Conservation (phyloP, 1,140 invertebrate genomes). For the Lysiphlebus fabarum region DNA sequence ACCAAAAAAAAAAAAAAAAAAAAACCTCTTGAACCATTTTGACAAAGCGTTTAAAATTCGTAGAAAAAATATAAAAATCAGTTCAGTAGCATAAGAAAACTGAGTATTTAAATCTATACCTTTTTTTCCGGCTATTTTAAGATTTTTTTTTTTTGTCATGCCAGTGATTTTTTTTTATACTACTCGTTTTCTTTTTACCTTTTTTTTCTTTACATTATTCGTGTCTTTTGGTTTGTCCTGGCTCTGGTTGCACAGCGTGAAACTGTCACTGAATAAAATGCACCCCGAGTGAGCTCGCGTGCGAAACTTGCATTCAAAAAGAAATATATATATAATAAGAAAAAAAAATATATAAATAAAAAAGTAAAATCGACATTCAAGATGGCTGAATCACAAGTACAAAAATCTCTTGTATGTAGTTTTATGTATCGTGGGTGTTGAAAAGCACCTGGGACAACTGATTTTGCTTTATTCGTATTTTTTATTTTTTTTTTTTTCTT, state of each 20-base stretch:
- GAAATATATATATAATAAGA: too few relatives aligned
- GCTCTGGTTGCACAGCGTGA: conserved; percentile 16
- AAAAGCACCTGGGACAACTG: conserved; percentile 22
- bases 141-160: too few relatives aligned
- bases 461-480: conserved; percentile 6
- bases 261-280: conserved; percentile 33
- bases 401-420: too few relatives aligned
- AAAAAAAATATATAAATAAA: conserved; percentile 5
- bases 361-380: conserved; percentile 27
- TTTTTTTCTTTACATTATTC: too few relatives aligned
- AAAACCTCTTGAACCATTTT: too few relatives aligned
- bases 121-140: too few relatives aligned
- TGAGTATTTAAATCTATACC: too few relatives aligned
- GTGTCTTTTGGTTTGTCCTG: background rate
- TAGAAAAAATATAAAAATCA: too few relatives aligned
- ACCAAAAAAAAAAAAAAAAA: too few relatives aligned
- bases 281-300: background rate
- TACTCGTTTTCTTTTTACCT: conserved; percentile 17
- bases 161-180: too few relatives aligned
- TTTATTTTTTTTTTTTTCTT: background rate
- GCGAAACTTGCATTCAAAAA: conserved; percentile 4
- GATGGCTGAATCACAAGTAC: conserved; percentile 23
- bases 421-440: conserved; percentile 8
- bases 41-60: too few relatives aligned
- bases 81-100: too few relatives aligned